phyloP scores from a whole-genome alignment of 2,888 invertebrate genomes.

The Mechanitis mazaeus region DNA sequence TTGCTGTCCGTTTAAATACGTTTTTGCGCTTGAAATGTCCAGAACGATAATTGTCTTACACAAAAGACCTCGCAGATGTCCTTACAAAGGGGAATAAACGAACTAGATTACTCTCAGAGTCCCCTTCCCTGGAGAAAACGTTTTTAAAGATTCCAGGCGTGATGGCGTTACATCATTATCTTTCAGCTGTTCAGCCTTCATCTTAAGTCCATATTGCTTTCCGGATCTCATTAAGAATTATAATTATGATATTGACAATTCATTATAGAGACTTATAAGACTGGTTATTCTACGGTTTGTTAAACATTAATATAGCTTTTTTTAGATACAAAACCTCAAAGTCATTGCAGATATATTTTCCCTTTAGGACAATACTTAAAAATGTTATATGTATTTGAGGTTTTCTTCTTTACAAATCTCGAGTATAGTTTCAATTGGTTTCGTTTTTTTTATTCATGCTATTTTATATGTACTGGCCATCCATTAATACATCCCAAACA shows the following conservation, averaged over 20 bases:
- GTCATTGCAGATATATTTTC: too few species aligned
- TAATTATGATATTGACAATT: not conserved
- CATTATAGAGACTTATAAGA: not conserved
- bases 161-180: conserved; percentile 24
- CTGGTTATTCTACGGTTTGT: not conserved
- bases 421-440: too few species aligned
- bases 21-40: conserved; percentile 54
- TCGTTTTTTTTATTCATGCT: too few species aligned
- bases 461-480: too few species aligned
- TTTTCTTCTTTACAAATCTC: too few species aligned
- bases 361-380: too few species aligned
- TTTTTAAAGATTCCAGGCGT: conserved; percentile 22
- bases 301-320: too few species aligned
- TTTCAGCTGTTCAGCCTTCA: conserved; percentile 14
- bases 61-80: conserved; percentile 60
- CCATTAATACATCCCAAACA: too few species aligned
- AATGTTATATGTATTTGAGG: too few species aligned
- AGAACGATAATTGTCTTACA: conserved; percentile 66
- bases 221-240: not conserved
- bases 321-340: too few species aligned
- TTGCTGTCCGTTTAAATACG: conserved; percentile 51
- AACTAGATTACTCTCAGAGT: conserved; percentile 61
- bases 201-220: conserved; percentile 10
- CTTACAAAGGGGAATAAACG: conserved; percentile 64
- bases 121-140: conserved; percentile 32